Conservation (phyloP, 2,888 invertebrate genomes). For the Erannis defoliaria region DNA sequence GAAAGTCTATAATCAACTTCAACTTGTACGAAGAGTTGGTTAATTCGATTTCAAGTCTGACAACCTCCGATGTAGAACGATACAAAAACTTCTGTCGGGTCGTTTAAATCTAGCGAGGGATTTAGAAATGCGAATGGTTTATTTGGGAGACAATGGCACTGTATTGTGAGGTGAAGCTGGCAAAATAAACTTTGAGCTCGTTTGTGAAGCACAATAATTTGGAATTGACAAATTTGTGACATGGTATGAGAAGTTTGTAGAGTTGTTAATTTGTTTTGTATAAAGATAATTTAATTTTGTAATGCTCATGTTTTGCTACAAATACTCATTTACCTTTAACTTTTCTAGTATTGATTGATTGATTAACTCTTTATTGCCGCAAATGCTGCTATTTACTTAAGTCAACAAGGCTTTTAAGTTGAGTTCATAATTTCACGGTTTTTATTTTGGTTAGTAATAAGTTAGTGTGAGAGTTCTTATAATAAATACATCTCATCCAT, state of each 20-base stretch:
- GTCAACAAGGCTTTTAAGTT: too few species aligned
- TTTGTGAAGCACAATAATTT: constrained; percentile 13
- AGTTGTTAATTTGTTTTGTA: not conserved
- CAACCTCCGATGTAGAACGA: constrained; percentile 44
- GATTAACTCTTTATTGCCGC: too few species aligned
- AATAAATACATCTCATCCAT: too few species aligned
- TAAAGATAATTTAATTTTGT: too few species aligned
- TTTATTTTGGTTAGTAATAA: too few species aligned
- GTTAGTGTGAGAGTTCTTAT: too few species aligned
- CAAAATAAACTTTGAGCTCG: not conserved
- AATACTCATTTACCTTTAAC: too few species aligned
- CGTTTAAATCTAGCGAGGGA: constrained; percentile 29
- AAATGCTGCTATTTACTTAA: too few species aligned
- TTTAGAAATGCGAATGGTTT: constrained; percentile 12
- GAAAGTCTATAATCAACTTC: constrained; percentile 51
- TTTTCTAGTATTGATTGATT: too few species aligned
- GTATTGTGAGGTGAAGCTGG: constrained; percentile 6
- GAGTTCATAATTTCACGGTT: too few species aligned
- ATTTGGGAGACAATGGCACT: constrained; percentile 11
- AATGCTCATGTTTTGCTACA: too few species aligned
- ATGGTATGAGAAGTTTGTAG: not conserved
- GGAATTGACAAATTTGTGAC: not conserved
- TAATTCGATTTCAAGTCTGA: constrained; percentile 53
- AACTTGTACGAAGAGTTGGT: constrained; percentile 39
- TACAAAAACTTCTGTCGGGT: constrained; percentile 22